Percentiles rank a stretch among this genome's conserved stretches.
These are phyloP conservation scores for Monochamus alternatus DNA, from an alignment of 2,888 invertebrate genomes.

Conservation along the genomic window DNA sequence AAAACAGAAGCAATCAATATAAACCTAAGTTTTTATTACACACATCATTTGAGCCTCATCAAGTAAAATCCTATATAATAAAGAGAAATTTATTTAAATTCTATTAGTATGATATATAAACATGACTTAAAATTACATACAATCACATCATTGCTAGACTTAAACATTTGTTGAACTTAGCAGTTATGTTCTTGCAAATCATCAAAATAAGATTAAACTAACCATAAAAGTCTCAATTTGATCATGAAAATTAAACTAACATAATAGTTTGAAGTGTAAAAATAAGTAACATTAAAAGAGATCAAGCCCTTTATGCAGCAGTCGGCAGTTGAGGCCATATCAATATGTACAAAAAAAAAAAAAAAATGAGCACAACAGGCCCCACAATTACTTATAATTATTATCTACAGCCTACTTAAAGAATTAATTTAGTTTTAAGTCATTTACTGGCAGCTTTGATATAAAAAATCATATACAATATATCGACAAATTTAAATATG, in stretches of 20 bases:
- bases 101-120: conserved; percentile 69
- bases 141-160: conserved; percentile 69
- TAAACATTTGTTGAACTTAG: conserved; percentile 63
- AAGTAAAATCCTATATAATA: conserved; percentile 54
- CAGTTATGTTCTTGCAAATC: conserved; percentile 47
- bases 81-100: conserved; percentile 68
- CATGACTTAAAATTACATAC: conserved; percentile 69
- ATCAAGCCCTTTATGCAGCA: conserved; percentile 65
- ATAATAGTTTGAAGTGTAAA: conserved; percentile 51
- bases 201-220: conserved; percentile 39
- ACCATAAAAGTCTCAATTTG: conserved; percentile 40
- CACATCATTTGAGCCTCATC: too few species aligned
- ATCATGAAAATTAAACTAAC: conserved; percentile 38
- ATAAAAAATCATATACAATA: not conserved
- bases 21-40: too few species aligned
- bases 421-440: conserved; percentile 45
- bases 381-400: conserved; percentile 55
- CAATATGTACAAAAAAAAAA: conserved; percentile 59
- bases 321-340: conserved; percentile 62
- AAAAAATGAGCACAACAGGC: conserved; percentile 56
- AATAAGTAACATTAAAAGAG: conserved; percentile 64
- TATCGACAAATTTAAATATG: not conserved
- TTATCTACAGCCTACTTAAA: conserved; percentile 53
- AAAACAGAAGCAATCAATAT: too few species aligned
- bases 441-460: conserved; percentile 23